phyloP scores from a whole-genome alignment of 23 tunicate genomes.

The Styela plicata region DNA sequence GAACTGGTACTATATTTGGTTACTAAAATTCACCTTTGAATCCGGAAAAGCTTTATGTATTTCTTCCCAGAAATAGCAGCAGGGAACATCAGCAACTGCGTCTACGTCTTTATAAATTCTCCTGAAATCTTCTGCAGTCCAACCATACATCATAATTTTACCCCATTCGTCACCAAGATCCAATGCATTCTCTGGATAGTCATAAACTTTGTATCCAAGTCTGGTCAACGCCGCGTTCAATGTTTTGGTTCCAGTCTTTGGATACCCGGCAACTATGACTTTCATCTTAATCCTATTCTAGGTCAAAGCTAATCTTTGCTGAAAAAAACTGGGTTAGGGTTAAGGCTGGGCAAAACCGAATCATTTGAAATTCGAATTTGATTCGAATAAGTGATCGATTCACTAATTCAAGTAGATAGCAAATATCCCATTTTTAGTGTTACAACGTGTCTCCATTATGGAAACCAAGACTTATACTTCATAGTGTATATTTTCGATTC shows the following conservation, averaged over 20 bases:
- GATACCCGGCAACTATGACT: conserved; percentile 45
- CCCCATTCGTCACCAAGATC: conserved; percentile 30
- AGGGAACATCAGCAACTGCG: conserved; percentile 43
- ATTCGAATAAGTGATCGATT: too few relatives aligned
- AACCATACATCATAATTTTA: conserved; percentile 12
- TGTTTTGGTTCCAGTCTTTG: conserved; percentile 67
- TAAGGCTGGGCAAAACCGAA: too few relatives aligned
- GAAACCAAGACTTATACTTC: too few relatives aligned
- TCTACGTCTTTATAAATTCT: conserved; percentile 39
- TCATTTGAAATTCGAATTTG: too few relatives aligned
- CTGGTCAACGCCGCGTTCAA: conserved; percentile 32
- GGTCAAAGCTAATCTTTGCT: too few relatives aligned
- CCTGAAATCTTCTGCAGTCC: conserved; percentile 34
- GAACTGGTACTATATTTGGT: too few relatives aligned
- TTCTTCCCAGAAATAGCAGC: conserved; percentile 35
- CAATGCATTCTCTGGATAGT: conserved; percentile 53
- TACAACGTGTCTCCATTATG: too few relatives aligned
- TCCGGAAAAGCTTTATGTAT: neutral
- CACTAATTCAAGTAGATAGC: too few relatives aligned
- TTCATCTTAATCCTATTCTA: too few relatives aligned
- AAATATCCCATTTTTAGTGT: too few relatives aligned
- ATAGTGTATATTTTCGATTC: too few relatives aligned
- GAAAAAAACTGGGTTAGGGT: too few relatives aligned
- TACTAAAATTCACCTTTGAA: neutral
- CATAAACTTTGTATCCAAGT: conserved; percentile 65